Evolutionary conservation across 92 coral and sea anemone species (phyloP).

Genomic region (Parazoanthus darwini): DNA sequence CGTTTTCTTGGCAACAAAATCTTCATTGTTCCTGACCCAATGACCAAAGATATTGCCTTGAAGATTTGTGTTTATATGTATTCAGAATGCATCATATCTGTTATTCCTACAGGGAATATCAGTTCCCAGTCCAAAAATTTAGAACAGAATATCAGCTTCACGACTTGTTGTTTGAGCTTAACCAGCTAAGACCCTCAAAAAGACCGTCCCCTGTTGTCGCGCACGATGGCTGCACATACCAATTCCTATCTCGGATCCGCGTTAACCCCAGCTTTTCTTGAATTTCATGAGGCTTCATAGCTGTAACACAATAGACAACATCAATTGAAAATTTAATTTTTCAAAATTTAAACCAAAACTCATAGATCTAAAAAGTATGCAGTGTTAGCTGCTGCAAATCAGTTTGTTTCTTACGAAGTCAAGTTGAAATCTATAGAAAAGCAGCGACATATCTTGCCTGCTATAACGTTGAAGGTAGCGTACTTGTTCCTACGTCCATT

Average conservation of each 20-base stretch:
- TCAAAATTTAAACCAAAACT: too few relatives aligned
- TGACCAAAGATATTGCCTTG: background rate
- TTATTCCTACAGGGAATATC: background rate
- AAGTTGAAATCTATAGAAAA: too few relatives aligned
- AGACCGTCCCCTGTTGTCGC: conserved; percentile 99
- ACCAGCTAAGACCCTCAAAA: conserved; percentile 93
- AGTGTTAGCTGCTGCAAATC: too few relatives aligned
- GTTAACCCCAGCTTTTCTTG: conserved; percentile 88
- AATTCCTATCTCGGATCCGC: conserved; percentile 81
- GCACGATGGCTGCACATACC: conserved; percentile 99
- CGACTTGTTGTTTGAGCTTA: conserved; percentile 74
- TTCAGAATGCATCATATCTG: background rate
- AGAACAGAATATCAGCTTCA: conserved; percentile 19
- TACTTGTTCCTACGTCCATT: too few relatives aligned
- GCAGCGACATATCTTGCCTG: too few relatives aligned
- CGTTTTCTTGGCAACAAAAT: background rate
- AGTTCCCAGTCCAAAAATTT: background rate
- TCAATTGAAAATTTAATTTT: too few relatives aligned
- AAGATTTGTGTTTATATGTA: background rate
- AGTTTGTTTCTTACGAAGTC: too few relatives aligned
- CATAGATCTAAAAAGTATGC: too few relatives aligned
- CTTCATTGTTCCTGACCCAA: background rate
- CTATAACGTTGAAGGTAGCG: too few relatives aligned
- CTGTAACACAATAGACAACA: conserved; percentile 43
- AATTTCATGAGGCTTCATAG: conserved; percentile 93